A percentile compares a stretch with the other conserved stretches of the same genome.
Conservation (phyloP, 2,888 invertebrate species). For the Auanema sp. region DNA sequence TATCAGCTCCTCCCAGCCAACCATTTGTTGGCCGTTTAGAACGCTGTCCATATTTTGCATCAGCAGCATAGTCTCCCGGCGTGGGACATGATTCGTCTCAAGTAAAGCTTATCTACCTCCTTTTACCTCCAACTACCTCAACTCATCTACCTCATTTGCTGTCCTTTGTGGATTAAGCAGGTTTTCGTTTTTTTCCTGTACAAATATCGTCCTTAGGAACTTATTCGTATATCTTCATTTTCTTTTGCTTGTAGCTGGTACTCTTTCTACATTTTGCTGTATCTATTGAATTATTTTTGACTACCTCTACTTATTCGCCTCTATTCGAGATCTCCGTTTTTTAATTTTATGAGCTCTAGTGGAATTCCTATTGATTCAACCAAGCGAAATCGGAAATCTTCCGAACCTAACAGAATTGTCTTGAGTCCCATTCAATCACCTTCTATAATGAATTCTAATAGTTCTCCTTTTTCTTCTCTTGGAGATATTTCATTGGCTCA, state of each 20-base stretch:
- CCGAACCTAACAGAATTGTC: too few relatives aligned
- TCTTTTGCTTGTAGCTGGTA: constrained; percentile 1
- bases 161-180: not conserved
- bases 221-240: constrained; percentile 2
- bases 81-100: constrained; percentile 5
- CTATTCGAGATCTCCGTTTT: not conserved
- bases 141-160: not conserved
- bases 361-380: too few relatives aligned
- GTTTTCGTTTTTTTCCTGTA: not conserved
- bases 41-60: constrained; percentile 9
- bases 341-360: too few relatives aligned
- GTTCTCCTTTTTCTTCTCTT: not conserved
- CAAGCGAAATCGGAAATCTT: too few relatives aligned
- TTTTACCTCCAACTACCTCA: constrained; percentile 3
- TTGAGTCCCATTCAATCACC: not conserved
- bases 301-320: constrained; percentile 15
- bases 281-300: constrained; percentile 2
- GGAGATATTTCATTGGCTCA: not conserved
- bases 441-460: constrained; percentile 8
- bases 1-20: not conserved
- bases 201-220: not conserved
- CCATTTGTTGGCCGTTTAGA: not conserved
- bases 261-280: not conserved
- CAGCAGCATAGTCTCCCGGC: not conserved
- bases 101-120: not conserved